A percentile compares a stretch with the other conserved stretches of the same genome.
These are phyloP conservation scores for Anhinga anhinga DNA, from an alignment of 2,113 vertebrate species.

Conservation along the genomic window DNA sequence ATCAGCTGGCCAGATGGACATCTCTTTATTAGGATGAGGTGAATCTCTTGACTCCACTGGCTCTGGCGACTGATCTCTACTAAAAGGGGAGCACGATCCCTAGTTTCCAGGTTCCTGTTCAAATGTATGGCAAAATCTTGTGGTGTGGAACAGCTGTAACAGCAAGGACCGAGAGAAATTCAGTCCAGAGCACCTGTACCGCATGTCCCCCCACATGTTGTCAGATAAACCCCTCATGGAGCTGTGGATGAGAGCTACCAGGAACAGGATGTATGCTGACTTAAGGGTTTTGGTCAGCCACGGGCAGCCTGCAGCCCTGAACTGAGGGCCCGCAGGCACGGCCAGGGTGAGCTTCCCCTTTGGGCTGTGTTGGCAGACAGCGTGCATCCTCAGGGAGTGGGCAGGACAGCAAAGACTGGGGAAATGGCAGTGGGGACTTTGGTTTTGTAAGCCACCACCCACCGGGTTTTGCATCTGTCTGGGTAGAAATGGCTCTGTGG, in stretches of 20 bases:
- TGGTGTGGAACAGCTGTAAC: not conserved
- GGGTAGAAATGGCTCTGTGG: not conserved
- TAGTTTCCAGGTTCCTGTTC: not conserved
- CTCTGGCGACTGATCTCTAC: not conserved
- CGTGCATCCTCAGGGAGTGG: rapidly evolving
- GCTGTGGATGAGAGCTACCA: not conserved
- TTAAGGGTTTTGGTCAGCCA: not conserved
- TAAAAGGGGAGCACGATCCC: not conserved
- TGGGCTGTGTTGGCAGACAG: rapidly evolving
- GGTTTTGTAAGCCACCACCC: not conserved
- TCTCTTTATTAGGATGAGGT: not conserved
- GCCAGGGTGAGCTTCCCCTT: not conserved
- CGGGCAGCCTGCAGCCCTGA: not conserved
- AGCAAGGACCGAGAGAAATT: not conserved
- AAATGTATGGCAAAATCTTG: not conserved
- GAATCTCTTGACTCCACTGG: not conserved
- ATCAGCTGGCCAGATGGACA: not conserved
- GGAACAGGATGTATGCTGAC: not conserved
- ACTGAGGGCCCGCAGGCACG: rapidly evolving
- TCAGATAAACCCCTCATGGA: not conserved
- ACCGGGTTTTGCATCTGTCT: not conserved
- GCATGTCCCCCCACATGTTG: rapidly evolving
- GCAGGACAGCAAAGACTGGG: not conserved
- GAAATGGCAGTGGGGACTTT: not conserved
- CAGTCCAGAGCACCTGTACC: not conserved